phyloP scores from a whole-genome alignment of 2,797 vertebrate genomes.

The Trematomus bernacchii region DNA sequence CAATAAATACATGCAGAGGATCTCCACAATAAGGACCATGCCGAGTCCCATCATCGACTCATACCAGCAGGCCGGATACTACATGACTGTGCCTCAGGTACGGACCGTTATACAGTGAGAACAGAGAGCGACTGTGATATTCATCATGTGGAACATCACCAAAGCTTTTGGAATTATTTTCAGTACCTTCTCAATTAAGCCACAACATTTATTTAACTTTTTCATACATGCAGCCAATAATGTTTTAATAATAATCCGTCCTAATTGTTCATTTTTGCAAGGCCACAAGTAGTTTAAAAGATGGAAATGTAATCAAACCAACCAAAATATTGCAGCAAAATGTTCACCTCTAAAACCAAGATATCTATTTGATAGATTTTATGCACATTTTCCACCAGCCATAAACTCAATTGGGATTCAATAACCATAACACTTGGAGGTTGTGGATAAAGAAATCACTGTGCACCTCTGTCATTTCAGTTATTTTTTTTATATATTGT shows the following conservation, averaged over 20 bases:
- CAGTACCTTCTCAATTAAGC: neutral
- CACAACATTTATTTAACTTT: too few relatives aligned
- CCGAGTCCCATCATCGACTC: slow-evolving; percentile 88
- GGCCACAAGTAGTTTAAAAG: too few relatives aligned
- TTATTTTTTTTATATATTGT: neutral
- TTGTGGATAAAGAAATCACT: neutral
- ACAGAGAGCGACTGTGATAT: neutral
- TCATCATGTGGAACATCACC: neutral
- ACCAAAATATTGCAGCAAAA: neutral
- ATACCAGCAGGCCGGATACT: slow-evolving; percentile 92
- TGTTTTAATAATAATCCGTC: too few relatives aligned
- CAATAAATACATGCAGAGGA: slow-evolving; percentile 96
- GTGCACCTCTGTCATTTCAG: too few relatives aligned
- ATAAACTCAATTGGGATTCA: neutral
- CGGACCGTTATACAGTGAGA: neutral
- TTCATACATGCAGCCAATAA: too few relatives aligned
- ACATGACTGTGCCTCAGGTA: slow-evolving; percentile 93
- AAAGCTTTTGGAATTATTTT: neutral
- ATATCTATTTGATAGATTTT: neutral
- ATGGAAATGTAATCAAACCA: neutral
- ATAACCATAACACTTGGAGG: neutral
- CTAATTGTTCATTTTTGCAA: too few relatives aligned
- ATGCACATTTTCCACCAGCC: too few relatives aligned
- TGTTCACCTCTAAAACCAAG: neutral
- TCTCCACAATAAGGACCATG: slow-evolving; percentile 90